A percentile compares a stretch with the other conserved stretches of the same genome.
These are phyloP conservation scores for Ctenosaura bakeri DNA, from an alignment of 2,797 vertebrate genomes.

Conservation along the genomic window DNA sequence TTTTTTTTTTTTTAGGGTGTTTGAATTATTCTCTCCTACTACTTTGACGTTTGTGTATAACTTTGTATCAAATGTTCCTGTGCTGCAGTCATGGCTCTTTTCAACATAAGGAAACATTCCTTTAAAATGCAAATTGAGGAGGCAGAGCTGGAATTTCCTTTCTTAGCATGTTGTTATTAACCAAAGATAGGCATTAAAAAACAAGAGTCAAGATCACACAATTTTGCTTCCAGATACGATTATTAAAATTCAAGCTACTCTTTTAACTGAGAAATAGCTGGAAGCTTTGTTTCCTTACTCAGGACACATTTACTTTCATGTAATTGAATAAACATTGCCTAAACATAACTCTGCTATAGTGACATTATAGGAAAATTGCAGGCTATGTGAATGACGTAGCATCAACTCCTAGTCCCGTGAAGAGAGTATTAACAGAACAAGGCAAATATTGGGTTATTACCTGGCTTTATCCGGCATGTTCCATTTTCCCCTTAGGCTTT, in stretches of 20 bases:
- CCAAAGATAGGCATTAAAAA: slow-evolving; percentile 53
- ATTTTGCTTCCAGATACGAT: background rate
- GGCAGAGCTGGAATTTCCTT: slow-evolving; percentile 52
- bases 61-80: slow-evolving; percentile 53
- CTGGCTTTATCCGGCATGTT: background rate
- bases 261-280: slow-evolving; percentile 53
- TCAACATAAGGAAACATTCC: slow-evolving; percentile 62
- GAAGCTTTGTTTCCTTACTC: slow-evolving; percentile 17
- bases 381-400: background rate
- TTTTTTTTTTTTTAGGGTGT: slow-evolving; percentile 35
- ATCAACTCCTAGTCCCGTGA: background rate
- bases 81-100: slow-evolving; percentile 48
- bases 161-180: slow-evolving; percentile 57
- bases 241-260: slow-evolving; percentile 46
- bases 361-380: slow-evolving; percentile 5
- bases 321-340: slow-evolving; percentile 16
- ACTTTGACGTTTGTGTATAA: slow-evolving; percentile 32
- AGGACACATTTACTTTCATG: slow-evolving; percentile 37
- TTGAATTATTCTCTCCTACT: slow-evolving; percentile 51
- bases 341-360: slow-evolving; percentile 35
- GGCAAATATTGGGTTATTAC: background rate
- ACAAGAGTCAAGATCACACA: slow-evolving; percentile 53
- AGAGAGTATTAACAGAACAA: background rate
- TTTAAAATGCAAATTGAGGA: slow-evolving; percentile 69
- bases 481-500: background rate